phyloP scores from a whole-genome alignment of 2,113 vertebrate genomes.

The Cercocebus atys region DNA sequence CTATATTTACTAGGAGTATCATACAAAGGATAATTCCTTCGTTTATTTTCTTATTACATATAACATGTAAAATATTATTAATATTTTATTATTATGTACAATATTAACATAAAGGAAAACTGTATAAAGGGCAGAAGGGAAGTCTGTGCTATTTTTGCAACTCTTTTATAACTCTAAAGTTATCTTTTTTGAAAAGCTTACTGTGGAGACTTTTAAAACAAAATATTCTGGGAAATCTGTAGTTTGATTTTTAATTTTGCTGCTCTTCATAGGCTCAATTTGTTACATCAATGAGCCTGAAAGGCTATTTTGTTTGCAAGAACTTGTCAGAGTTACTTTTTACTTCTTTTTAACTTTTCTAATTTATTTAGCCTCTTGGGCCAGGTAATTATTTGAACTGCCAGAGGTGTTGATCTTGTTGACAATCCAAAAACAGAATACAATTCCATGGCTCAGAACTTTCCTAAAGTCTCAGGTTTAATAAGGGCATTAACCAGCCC shows the following conservation, averaged over 20 bases:
- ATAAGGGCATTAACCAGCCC: not conserved
- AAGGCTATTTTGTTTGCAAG: not conserved
- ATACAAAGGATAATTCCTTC: not conserved
- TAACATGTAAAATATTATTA: not conserved
- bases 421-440: not conserved
- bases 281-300: not conserved
- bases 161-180: not conserved
- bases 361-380: not conserved
- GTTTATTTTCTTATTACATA: not conserved
- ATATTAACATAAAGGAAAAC: not conserved
- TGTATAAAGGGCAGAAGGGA: not conserved
- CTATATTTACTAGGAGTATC: not conserved
- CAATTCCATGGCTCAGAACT: not conserved
- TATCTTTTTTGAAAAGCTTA: not conserved
- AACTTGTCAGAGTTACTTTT: slow-evolving; percentile 10
- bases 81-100: not conserved
- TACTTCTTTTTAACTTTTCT: not conserved
- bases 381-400: not conserved
- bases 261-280: not conserved
- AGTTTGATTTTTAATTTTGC: not conserved
- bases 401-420: not conserved
- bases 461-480: not conserved
- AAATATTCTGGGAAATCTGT: not conserved
- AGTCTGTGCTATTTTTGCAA: not conserved
- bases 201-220: not conserved